Percentiles rank a stretch among this genome's conserved stretches.
These are phyloP conservation scores for Clepsis dumicolana DNA, from an alignment of 2,888 invertebrate genomes.

Conservation along the genomic window DNA sequence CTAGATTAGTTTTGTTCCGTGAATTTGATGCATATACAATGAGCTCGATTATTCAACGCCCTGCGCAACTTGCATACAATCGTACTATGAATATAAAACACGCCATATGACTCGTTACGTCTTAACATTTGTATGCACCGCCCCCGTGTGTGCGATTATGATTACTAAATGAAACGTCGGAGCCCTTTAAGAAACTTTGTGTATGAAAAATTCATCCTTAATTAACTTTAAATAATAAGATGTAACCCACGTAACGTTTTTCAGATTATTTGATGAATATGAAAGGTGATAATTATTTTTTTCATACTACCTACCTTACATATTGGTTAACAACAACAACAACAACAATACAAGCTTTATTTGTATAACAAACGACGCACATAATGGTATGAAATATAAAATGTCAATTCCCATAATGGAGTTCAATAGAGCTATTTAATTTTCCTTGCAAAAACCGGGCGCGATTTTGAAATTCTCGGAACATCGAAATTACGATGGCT, in stretches of 20 bases:
- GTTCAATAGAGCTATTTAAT: constrained; percentile 49
- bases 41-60: constrained; percentile 82
- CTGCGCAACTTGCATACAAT: constrained; percentile 68
- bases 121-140: constrained; percentile 38
- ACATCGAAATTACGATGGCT: constrained; percentile 63
- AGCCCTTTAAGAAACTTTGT: constrained; percentile 9
- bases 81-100: constrained; percentile 77
- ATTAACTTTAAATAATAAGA: no score
- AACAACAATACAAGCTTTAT: constrained; percentile 32
- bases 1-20: constrained; percentile 85
- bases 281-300: no score
- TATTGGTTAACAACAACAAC: constrained; percentile 10
- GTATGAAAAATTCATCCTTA: not conserved
- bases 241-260: no score
- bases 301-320: not conserved
- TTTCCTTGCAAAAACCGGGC: constrained; percentile 44
- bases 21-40: constrained; percentile 85
- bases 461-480: constrained; percentile 59
- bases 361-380: constrained; percentile 34
- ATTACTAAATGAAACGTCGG: not conserved
- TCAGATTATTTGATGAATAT: no score
- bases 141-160: constrained; percentile 21
- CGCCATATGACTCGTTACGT: constrained; percentile 57
- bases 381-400: constrained; percentile 45
- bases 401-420: constrained; percentile 46